Percentiles rank a stretch among this genome's conserved stretches.
Evolutionary conservation across 1,140 invertebrate species (phyloP).

Genomic region (Macrobrachium rosenbergii): DNA sequence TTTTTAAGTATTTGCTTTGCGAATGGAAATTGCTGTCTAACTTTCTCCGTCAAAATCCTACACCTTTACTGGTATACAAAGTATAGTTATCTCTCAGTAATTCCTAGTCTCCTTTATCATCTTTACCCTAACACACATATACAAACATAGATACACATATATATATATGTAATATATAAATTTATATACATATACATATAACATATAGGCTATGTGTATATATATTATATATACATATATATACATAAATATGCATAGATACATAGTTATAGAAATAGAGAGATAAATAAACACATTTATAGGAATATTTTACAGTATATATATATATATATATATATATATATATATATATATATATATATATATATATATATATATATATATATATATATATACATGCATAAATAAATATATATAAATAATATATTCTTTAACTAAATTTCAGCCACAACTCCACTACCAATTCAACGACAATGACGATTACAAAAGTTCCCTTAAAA

Average conservation of each 20-base stretch:
- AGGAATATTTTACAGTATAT: too few relatives aligned
- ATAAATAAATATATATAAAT: neutral
- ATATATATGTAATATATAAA: constrained; percentile 6
- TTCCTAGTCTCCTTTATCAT: neutral
- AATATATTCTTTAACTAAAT: neutral
- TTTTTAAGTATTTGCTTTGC: too few relatives aligned
- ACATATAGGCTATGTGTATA: too few relatives aligned
- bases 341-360: constrained; percentile 22
- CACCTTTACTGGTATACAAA: too few relatives aligned
- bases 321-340: too few relatives aligned
- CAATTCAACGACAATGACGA: neutral
- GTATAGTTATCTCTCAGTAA: too few relatives aligned
- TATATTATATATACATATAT: too few relatives aligned
- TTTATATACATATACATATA: too few relatives aligned
- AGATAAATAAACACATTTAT: too few relatives aligned
- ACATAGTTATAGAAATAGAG: too few relatives aligned
- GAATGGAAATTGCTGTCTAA: too few relatives aligned
- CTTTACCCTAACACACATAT: neutral
- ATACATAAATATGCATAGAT: neutral
- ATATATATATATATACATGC: neutral
- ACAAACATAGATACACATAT: neutral
- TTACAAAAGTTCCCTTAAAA: neutral
- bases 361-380: neutral
- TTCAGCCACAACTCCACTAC: neutral
- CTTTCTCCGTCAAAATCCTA: too few relatives aligned